Conservation (phyloP, 2,888 invertebrate genomes). For the Pristionchus entomophagus region DNA sequence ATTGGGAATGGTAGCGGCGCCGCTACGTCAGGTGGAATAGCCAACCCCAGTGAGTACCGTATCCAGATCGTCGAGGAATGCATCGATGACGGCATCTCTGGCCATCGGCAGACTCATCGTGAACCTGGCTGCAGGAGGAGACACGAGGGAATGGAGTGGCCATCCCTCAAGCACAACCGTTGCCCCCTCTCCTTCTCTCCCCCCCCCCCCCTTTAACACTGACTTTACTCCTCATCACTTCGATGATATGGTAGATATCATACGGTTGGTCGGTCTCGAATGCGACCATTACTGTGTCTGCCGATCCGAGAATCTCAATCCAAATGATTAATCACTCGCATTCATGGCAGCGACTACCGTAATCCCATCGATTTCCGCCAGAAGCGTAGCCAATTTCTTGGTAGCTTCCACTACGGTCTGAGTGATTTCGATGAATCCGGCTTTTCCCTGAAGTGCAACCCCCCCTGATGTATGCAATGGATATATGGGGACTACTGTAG, state of each 20-base stretch:
- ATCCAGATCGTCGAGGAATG: slow-evolving; percentile 57
- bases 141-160: slow-evolving; percentile 59
- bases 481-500: not conserved
- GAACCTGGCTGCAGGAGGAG: slow-evolving; percentile 59
- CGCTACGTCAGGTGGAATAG: no score
- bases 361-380: slow-evolving; percentile 26
- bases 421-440: slow-evolving; percentile 29
- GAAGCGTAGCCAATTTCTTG: not conserved
- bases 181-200: not conserved
- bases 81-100: slow-evolving; percentile 57
- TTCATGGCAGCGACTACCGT: not conserved
- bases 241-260: slow-evolving; percentile 27
- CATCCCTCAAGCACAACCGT: slow-evolving; percentile 57
- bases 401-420: slow-evolving; percentile 16
- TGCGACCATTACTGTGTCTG: slow-evolving; percentile 29
- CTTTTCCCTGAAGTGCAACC: slow-evolving; percentile 29
- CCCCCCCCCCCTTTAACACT: not conserved
- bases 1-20: no score
- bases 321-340: not conserved
- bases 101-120: slow-evolving; percentile 57
- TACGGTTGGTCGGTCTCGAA: not conserved
- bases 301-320: slow-evolving; percentile 8
- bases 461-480: not conserved
- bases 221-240: slow-evolving; percentile 34
- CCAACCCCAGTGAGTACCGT: slow-evolving; percentile 16